Evolutionary conservation across 2,888 invertebrate genomes (phyloP).

Genomic region (Chironomus tentans): DNA sequence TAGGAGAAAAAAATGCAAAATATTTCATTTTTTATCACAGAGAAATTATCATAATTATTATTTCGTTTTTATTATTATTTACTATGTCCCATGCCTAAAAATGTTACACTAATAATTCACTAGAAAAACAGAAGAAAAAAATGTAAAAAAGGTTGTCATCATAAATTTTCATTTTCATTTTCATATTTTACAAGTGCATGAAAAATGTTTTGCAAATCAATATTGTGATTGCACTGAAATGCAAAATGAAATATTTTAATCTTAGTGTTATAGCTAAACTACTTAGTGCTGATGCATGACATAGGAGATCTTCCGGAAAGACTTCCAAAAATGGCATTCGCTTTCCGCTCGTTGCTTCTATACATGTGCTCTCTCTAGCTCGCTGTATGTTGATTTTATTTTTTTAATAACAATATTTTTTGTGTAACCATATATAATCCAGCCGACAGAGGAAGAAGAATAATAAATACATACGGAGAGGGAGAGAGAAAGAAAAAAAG

Average conservation of each 20-base stretch:
- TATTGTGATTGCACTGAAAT: slow-evolving; percentile 4
- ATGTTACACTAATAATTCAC: no score
- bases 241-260: slow-evolving; percentile 12
- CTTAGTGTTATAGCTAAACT: slow-evolving; percentile 43
- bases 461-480: background rate
- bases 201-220: slow-evolving; percentile 4
- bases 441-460: background rate
- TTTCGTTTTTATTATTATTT: no score
- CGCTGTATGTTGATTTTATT: slow-evolving; percentile 32
- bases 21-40: background rate
- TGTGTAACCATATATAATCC: background rate
- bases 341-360: slow-evolving; percentile 52
- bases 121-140: background rate
- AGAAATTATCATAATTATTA: background rate
- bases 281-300: slow-evolving; percentile 79
- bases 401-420: background rate
- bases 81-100: no score
- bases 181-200: background rate
- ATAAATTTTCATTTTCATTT: background rate
- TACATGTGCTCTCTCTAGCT: slow-evolving; percentile 61
- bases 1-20: background rate
- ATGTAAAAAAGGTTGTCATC: background rate
- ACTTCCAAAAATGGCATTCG: slow-evolving; percentile 61
- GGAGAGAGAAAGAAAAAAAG: background rate
- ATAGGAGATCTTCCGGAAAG: slow-evolving; percentile 69